Conservation (phyloP, 2,797 vertebrate genomes). For the Micropoecilia bifurca region DNA sequence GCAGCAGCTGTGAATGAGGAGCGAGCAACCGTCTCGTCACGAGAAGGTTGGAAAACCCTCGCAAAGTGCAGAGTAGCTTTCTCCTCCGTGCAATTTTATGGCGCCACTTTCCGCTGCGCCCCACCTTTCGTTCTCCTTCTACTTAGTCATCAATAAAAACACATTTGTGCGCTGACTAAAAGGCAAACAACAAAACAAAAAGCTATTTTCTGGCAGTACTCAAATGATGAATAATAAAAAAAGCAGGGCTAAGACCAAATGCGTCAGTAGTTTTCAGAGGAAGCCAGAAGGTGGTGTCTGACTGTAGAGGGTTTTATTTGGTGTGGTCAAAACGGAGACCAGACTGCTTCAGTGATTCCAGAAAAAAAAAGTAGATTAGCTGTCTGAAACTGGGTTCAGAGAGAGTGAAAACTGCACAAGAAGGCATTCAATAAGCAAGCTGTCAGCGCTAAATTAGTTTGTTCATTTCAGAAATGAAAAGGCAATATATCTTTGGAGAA, state of each 20-base stretch:
- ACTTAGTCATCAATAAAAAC: constrained; percentile 77
- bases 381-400: constrained; percentile 25
- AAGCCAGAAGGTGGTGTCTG: neutral
- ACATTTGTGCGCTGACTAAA: constrained; percentile 57
- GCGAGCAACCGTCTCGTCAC: constrained; percentile 47
- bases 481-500: constrained; percentile 1
- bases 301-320: constrained; percentile 41
- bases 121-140: constrained; percentile 37
- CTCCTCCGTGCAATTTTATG: constrained; percentile 31
- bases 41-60: constrained; percentile 63
- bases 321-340: constrained; percentile 37
- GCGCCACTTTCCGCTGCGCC: constrained; percentile 29
- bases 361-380: constrained; percentile 37
- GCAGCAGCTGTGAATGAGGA: constrained; percentile 44
- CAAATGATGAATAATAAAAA: constrained; percentile 58
- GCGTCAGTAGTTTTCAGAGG: constrained; percentile 34
- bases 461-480: constrained; percentile 38
- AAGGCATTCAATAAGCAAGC: constrained; percentile 52
- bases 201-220: constrained; percentile 58
- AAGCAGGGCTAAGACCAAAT: constrained; percentile 34
- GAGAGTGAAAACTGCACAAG: constrained; percentile 32
- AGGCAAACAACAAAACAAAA: constrained; percentile 59
- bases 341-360: constrained; percentile 36
- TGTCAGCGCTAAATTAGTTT: constrained; percentile 56
- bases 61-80: constrained; percentile 60